These are phyloP conservation scores for Chlamydotis undulata DNA, from an alignment of 2,113 vertebrate species.

Conservation along the genomic window DNA sequence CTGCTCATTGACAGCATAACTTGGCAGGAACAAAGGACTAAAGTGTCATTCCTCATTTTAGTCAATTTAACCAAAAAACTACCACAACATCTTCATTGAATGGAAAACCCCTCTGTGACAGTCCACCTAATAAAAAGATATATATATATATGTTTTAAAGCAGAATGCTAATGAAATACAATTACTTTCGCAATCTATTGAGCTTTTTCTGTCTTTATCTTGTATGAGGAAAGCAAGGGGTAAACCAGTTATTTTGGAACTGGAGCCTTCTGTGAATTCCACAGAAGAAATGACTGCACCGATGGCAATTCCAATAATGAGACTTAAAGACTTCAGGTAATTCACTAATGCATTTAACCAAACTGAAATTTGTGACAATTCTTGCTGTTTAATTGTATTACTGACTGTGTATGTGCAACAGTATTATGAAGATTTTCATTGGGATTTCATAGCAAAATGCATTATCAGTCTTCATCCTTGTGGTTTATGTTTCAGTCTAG, in stretches of 20 bases:
- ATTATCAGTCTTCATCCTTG: background rate
- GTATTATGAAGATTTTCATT: background rate
- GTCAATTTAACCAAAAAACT: background rate
- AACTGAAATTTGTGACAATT: background rate
- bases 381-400: background rate
- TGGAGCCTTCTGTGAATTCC: background rate
- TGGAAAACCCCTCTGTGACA: background rate
- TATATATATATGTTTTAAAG: background rate
- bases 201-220: background rate
- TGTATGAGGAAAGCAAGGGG: background rate
- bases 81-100: background rate
- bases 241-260: background rate
- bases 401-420: background rate
- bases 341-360: background rate
- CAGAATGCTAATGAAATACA: background rate
- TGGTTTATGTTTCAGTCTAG: background rate
- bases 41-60: background rate
- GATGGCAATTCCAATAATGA: background rate
- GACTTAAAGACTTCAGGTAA: background rate
- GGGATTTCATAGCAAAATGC: background rate
- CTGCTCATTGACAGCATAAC: background rate
- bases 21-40: background rate
- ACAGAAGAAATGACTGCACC: background rate
- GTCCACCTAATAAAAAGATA: background rate
- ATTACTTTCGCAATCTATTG: background rate